These are phyloP conservation scores for Xestia c-nigrum DNA, from an alignment of 2,888 invertebrate species.

Conservation along the genomic window DNA sequence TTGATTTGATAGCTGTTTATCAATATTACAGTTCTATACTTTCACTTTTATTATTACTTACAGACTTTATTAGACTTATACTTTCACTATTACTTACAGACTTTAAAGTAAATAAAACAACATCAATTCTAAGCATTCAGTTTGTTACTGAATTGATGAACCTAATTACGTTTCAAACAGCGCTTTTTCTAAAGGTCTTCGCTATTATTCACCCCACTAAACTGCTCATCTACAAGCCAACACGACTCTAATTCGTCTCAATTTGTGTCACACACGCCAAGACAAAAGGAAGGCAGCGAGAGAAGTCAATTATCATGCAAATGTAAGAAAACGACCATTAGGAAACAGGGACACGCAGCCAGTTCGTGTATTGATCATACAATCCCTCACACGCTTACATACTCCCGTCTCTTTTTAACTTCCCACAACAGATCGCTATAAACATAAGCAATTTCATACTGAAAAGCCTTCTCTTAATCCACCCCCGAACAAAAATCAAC, in stretches of 20 bases:
- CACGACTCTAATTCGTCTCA: conserved; percentile 80
- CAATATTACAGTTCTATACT: neutral
- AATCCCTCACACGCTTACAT: conserved; percentile 88
- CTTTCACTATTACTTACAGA: too few species aligned
- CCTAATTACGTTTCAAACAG: neutral
- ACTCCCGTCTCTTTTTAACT: conserved; percentile 90
- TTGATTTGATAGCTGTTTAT: conserved; percentile 15
- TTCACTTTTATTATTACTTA: too few species aligned
- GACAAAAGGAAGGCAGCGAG: conserved; percentile 83
- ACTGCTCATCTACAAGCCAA: conserved; percentile 64
- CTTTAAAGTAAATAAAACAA: neutral
- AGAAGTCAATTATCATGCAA: conserved; percentile 89
- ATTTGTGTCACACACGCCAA: conserved; percentile 80
- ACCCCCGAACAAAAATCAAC: conserved; percentile 59
- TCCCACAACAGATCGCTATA: conserved; percentile 89
- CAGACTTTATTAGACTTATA: too few species aligned
- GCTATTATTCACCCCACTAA: conserved; percentile 55
- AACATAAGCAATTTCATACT: conserved; percentile 84
- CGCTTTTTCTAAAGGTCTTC: neutral
- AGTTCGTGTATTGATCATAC: conserved; percentile 87
- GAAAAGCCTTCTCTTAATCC: conserved; percentile 75
- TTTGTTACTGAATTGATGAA: neutral
- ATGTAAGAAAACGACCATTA: conserved; percentile 90
- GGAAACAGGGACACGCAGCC: conserved; percentile 74
- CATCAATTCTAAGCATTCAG: neutral